A percentile compares a stretch with the other conserved stretches of the same genome.
Evolutionary conservation across 2,113 vertebrate genomes (phyloP).

Genomic region (Strix aluco): DNA sequence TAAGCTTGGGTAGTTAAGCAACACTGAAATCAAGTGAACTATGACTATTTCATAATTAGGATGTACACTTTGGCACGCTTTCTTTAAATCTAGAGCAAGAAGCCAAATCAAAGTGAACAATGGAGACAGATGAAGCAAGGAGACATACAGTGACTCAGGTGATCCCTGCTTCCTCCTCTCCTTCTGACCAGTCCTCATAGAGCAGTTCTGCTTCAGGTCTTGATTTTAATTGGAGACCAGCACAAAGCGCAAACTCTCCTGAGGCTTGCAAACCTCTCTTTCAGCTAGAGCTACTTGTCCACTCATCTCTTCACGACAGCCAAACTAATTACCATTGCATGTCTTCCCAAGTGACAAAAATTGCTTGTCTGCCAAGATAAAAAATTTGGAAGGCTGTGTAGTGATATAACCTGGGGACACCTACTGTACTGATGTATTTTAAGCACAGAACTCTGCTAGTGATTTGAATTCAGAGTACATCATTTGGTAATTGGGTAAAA

Average conservation of each 20-base stretch:
- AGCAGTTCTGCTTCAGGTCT: not conserved
- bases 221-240: not conserved
- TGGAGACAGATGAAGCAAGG: not conserved
- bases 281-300: not conserved
- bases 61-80: not conserved
- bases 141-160: not conserved
- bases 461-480: not conserved
- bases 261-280: not conserved
- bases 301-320: not conserved
- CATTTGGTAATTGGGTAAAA: not conserved
- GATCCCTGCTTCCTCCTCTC: not conserved
- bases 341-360: conserved; percentile 1
- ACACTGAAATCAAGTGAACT: not conserved
- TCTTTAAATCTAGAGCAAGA: not conserved
- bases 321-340: not conserved
- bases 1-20: not conserved
- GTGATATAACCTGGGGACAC: not conserved
- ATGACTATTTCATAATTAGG: not conserved
- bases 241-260: not conserved
- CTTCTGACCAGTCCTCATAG: not conserved
- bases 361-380: not conserved
- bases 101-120: not conserved
- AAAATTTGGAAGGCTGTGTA: not conserved
- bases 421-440: not conserved
- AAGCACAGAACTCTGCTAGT: not conserved